Evolutionary conservation across 2,113 vertebrate species (phyloP), one percentile per base, ranked within the genome.

Genomic region (Helogale parvula): DNA sequence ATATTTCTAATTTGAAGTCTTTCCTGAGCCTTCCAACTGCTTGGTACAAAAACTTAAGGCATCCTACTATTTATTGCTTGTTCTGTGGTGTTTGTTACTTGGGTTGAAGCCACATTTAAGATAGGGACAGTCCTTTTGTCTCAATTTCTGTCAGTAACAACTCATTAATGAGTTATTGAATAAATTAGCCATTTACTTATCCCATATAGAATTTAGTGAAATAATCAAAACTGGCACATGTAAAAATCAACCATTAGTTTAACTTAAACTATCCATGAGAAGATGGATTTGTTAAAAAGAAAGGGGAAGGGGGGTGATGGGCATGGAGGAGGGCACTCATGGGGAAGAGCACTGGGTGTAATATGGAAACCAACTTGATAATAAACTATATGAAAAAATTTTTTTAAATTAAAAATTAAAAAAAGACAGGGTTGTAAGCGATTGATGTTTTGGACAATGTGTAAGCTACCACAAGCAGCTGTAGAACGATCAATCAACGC

Each of bases 141-240:
- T 92, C 47, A 97, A 89, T 93, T 89, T 54, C 71, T 90, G 31
- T 82, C 38, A 10, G 41, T 88, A 85, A 88, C 25, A 95, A 65
- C 23, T 41, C 33, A 96, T 33, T 72, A 93, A 68, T 71, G 41
- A 91, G 27, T 87, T 90, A 88, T 27, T 93, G 38, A 93, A 85
- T 90, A 94, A 90, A 92, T 74, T 81, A 82, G 83, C 63, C 82
- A 85, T 88, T 93, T 96, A 79, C 7, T 83, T 95, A 71, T 41
- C 16, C 35, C 83, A 63, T 47, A 92, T 3, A 76, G 76, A 96
- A 74, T 95, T 97, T 92, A 90, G 57, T 41, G 41, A 94, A 94
- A 76, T 81, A 90, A 93, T 93, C 79, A 92, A 84, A 95, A 76
- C 45, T 45, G 69, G 38, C 80, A 93, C 3, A 84, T n/a, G 19